A percentile compares a stretch with the other conserved stretches of the same genome.
Conservation (phyloP, 2,113 vertebrate genomes). For the Pontoporia blainvillei region DNA sequence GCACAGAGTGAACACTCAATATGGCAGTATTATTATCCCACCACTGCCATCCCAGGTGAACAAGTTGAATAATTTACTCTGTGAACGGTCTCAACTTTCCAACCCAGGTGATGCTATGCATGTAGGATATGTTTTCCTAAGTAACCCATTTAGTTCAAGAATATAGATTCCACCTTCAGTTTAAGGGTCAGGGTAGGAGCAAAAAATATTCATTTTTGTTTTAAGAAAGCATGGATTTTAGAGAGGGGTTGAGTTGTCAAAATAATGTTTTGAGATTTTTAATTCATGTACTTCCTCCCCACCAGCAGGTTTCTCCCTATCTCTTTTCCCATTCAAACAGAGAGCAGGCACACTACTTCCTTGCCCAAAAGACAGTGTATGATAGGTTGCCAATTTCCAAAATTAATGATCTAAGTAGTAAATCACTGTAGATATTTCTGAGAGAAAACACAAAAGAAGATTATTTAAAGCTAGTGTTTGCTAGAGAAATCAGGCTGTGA, state of each 20-base stretch:
- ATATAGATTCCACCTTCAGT: background rate
- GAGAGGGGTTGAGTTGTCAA: background rate
- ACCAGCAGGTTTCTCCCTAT: background rate
- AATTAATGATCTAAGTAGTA: background rate
- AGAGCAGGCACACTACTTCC: background rate
- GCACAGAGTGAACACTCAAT: background rate
- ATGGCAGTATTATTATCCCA: background rate
- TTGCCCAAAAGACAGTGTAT: background rate
- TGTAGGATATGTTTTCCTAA: background rate
- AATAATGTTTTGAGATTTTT: background rate
- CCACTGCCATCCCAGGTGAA: rapidly evolving
- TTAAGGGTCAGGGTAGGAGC: background rate
- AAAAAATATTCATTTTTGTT: background rate
- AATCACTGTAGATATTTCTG: background rate
- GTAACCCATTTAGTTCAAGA: background rate
- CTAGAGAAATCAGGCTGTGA: background rate
- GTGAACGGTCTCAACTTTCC: background rate
- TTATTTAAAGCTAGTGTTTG: background rate
- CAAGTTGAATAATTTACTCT: background rate
- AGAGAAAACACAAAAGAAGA: background rate
- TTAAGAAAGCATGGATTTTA: background rate
- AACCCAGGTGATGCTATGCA: background rate
- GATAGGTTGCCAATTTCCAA: background rate
- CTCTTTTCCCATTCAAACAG: background rate
- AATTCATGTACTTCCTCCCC: background rate